Evolutionary conservation across 2,113 vertebrate species (phyloP).

Genomic region (Tricholaema leucomelas): DNA sequence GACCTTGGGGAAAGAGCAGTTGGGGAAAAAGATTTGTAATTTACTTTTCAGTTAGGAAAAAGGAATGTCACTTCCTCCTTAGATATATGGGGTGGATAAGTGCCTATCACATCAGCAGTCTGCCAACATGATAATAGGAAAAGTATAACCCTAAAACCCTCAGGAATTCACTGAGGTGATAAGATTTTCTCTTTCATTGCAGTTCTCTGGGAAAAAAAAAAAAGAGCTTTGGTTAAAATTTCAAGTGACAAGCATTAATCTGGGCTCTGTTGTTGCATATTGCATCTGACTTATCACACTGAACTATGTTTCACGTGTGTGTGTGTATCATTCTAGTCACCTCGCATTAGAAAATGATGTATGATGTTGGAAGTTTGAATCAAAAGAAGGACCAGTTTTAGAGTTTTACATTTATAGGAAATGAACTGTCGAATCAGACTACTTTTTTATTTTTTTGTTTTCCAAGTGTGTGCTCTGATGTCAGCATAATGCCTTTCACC

Average conservation of each 20-base stretch:
- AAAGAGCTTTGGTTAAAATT: neutral
- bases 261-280: neutral
- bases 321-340: neutral
- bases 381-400: neutral
- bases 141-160: neutral
- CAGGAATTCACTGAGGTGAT: neutral
- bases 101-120: neutral
- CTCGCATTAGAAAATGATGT: neutral
- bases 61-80: neutral
- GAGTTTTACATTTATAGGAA: neutral
- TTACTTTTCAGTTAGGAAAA: neutral
- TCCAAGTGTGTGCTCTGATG: neutral
- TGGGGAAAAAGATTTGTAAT: neutral
- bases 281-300: neutral
- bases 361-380: neutral
- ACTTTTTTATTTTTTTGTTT: neutral
- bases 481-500: neutral
- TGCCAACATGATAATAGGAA: neutral
- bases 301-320: neutral
- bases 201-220: neutral
- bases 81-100: neutral
- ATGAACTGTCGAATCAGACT: neutral
- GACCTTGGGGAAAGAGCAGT: conserved; percentile 2
- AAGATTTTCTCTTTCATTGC: neutral
- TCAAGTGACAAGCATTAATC: neutral